Conservation (phyloP, 2,888 invertebrate species). For the Caenorhabditis japonica region DNA sequence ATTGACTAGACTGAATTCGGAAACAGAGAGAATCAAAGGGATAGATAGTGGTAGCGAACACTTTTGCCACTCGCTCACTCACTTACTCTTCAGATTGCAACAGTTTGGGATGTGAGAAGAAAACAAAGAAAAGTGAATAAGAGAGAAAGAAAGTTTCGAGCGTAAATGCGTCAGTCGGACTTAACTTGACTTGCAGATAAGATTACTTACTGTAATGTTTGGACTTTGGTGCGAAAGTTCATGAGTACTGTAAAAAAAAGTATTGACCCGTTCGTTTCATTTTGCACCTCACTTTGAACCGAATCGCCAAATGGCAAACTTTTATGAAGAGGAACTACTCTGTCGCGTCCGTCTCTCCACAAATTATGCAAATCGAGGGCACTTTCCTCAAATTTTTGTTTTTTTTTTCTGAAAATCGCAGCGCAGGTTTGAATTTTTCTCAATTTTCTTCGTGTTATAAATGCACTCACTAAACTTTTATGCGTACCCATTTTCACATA, state of each 20-base stretch:
- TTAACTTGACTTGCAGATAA: constrained; percentile 41
- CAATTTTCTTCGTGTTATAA: background rate
- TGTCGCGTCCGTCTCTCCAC: constrained; percentile 10
- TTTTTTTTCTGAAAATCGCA: constrained; percentile 21
- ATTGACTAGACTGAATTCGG: constrained; percentile 21
- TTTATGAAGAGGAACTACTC: constrained; percentile 18
- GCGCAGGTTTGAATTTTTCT: too few relatives aligned
- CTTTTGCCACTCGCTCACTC: constrained; percentile 3
- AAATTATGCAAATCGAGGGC: constrained; percentile 50
- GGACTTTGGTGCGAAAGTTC: background rate
- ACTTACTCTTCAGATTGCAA: constrained; percentile 34
- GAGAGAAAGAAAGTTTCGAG: too few relatives aligned
- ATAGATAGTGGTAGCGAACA: constrained; percentile 23
- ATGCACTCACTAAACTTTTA: constrained; percentile 2
- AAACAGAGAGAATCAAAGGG: constrained; percentile 24
- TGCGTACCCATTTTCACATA: too few relatives aligned
- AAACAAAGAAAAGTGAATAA: constrained; percentile 5
- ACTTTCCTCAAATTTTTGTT: too few relatives aligned
- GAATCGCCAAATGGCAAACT: too few relatives aligned
- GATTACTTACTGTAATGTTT: constrained; percentile 19
- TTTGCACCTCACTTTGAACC: too few relatives aligned
- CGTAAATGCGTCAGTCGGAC: constrained; percentile 45
- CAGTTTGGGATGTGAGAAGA: constrained; percentile 2
- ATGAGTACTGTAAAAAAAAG: too few relatives aligned
- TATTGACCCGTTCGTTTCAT: background rate